A percentile compares a stretch with the other conserved stretches of the same genome.
Evolutionary conservation across 2,797 vertebrate species (phyloP).

Genomic region (Sebastes baramenuke): DNA sequence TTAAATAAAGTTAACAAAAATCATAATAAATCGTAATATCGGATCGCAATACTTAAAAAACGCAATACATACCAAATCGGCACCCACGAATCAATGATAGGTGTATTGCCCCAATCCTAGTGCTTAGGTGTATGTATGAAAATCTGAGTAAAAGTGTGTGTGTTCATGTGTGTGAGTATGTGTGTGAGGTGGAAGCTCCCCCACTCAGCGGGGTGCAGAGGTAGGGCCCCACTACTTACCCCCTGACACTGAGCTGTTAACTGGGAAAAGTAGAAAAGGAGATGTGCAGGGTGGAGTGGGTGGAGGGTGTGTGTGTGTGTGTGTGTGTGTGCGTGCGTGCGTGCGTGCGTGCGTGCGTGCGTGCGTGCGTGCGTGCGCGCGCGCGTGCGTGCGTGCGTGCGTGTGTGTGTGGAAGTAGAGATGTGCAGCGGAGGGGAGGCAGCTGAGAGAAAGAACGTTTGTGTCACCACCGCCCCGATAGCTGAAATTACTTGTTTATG

Average conservation of each 20-base stretch:
- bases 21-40: too few relatives aligned
- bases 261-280: slow-evolving; percentile 77
- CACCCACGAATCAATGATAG: too few relatives aligned
- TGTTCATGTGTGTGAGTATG: neutral
- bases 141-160: neutral
- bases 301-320: neutral
- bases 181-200: slow-evolving; percentile 34
- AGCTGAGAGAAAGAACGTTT: slow-evolving; percentile 35
- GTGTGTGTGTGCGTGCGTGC: neutral
- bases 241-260: slow-evolving; percentile 90
- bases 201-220: slow-evolving; percentile 62
- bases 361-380: too few relatives aligned
- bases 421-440: neutral
- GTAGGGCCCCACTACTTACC: slow-evolving; percentile 86
- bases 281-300: slow-evolving; percentile 70
- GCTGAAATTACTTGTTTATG: slow-evolving; percentile 73
- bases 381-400: too few relatives aligned
- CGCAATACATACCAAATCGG: too few relatives aligned
- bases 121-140: neutral
- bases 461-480: slow-evolving; percentile 58
- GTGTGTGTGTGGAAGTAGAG: neutral
- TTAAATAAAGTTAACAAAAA: too few relatives aligned
- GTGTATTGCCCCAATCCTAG: too few relatives aligned
- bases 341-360: too few relatives aligned
- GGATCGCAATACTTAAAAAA: too few relatives aligned